phyloP scores from a whole-genome alignment of 2,797 vertebrate species.

The Hypotaenidia okinawae region DNA sequence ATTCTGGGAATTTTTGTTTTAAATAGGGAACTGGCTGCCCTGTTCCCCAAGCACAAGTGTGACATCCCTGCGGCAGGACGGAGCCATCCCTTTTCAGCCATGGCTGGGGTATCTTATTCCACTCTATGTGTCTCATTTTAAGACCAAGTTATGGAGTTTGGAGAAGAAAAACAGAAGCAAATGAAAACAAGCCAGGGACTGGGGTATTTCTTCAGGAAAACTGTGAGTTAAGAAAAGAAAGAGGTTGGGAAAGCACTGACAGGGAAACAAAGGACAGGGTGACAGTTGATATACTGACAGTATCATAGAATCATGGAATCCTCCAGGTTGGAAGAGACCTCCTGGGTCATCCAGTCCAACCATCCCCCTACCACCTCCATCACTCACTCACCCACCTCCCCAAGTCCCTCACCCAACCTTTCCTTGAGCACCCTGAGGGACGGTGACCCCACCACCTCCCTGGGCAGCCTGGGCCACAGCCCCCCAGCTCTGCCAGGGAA shows the following conservation, averaged over 20 bases:
- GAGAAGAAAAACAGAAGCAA: neutral
- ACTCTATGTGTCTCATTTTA: neutral
- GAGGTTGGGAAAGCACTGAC: neutral
- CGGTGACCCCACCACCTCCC: too few species aligned
- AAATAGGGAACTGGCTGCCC: neutral
- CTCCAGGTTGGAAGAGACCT: too few species aligned
- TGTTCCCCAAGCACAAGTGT: neutral
- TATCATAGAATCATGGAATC: neutral
- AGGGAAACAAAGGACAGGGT: neutral
- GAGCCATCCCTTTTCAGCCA: neutral
- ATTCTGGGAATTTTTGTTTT: neutral
- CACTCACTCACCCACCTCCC: too few species aligned
- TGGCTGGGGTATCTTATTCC: neutral
- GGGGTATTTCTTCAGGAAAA: neutral
- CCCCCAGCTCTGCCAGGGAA: too few species aligned
- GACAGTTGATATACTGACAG: neutral
- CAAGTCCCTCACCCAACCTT: too few species aligned
- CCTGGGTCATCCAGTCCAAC: too few species aligned
- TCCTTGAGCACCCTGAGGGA: too few species aligned
- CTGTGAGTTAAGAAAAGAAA: neutral
- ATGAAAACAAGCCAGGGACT: neutral
- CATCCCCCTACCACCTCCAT: too few species aligned
- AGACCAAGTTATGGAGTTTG: neutral
- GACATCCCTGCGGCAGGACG: neutral
- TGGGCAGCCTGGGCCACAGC: too few species aligned